Conservation (phyloP, 2,797 vertebrate species). For the Micropoecilia bifurca region DNA sequence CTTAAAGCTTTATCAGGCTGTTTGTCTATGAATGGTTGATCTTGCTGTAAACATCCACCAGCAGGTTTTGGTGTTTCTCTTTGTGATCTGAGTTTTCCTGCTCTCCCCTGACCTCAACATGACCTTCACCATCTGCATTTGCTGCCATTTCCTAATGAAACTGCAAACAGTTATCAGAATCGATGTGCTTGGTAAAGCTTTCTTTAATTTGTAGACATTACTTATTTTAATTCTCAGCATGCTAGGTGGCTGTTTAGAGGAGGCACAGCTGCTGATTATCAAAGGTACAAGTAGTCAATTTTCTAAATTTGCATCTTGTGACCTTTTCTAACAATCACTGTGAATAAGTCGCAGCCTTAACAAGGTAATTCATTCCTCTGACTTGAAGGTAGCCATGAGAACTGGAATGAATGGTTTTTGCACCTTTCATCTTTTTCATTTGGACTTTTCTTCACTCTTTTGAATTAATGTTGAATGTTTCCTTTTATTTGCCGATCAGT, state of each 20-base stretch:
- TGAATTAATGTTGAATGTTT: not conserved
- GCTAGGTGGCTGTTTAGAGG: not conserved
- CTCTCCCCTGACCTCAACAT: not conserved
- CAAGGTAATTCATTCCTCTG: constrained; percentile 10
- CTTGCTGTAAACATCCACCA: not conserved
- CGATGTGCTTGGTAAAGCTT: not conserved
- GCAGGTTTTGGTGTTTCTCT: not conserved
- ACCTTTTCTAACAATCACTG: constrained; percentile 21
- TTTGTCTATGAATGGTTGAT: not conserved
- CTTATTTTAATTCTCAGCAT: constrained; percentile 17
- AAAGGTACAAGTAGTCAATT: constrained; percentile 1
- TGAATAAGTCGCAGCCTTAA: constrained; percentile 3
- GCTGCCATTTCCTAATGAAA: constrained; percentile 12
- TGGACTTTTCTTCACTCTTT: not conserved
- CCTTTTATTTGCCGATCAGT: not conserved
- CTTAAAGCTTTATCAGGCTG: not conserved
- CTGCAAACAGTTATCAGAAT: not conserved
- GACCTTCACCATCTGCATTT: not conserved
- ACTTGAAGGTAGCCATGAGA: not conserved
- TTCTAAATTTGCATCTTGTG: constrained; percentile 14
- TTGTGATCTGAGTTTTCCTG: not conserved
- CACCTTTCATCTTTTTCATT: not conserved
- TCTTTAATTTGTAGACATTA: constrained; percentile 6
- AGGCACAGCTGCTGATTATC: constrained; percentile 7
- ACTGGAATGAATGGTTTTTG: not conserved